phyloP scores from a whole-genome alignment of 2,797 vertebrate species.

The Dendrocincla fuliginosa region DNA sequence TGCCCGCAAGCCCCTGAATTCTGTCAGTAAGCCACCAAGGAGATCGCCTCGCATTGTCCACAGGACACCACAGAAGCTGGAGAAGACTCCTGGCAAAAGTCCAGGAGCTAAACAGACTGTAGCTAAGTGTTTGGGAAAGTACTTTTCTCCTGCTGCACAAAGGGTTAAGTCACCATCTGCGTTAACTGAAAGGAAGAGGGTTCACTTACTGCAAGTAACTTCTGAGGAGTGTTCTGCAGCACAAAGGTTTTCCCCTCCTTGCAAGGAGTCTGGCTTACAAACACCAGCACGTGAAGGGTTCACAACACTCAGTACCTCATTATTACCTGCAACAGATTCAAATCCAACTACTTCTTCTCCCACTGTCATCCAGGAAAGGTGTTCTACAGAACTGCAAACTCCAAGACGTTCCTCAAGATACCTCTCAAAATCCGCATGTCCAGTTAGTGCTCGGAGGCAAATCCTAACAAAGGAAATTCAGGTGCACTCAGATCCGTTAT shows the following conservation, averaged over 20 bases:
- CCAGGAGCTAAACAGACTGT: constrained; percentile 27
- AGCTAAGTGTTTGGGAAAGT: constrained; percentile 37
- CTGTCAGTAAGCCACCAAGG: constrained; percentile 9
- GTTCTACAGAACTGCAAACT: background rate
- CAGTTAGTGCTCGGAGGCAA: background rate
- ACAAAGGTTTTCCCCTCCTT: constrained; percentile 69
- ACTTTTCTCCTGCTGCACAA: constrained; percentile 25
- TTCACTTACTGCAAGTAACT: constrained; percentile 18
- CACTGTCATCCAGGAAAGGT: background rate
- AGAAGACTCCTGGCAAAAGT: constrained; percentile 19
- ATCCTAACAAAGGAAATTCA: background rate
- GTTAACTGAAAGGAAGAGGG: constrained; percentile 42
- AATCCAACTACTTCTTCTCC: background rate
- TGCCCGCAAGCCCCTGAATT: constrained; percentile 34
- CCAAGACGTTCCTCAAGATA: constrained; percentile 25
- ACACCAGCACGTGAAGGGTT: background rate
- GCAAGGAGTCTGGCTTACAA: constrained; percentile 37
- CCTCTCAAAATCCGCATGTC: background rate
- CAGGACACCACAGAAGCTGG: constrained; percentile 22
- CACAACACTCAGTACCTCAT: background rate
- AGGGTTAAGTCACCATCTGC: constrained; percentile 70
- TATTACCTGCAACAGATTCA: background rate
- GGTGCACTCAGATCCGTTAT: background rate
- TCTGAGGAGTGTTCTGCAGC: constrained; percentile 65
- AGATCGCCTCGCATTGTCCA: constrained; percentile 25